Conservation (phyloP, 1,140 invertebrate genomes). For the Scylla paramamosain region DNA sequence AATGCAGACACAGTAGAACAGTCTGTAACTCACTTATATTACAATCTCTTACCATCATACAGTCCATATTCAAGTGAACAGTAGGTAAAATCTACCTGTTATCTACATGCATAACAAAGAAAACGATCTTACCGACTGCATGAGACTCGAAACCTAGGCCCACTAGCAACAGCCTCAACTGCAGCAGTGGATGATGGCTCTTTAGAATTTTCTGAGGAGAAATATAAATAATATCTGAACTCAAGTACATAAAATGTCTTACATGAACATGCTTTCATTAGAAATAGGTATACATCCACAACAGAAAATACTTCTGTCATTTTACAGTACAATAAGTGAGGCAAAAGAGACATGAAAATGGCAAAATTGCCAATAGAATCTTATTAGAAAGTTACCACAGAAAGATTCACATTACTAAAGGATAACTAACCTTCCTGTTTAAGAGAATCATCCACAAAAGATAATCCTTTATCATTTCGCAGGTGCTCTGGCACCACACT, state of each 20-base stretch:
- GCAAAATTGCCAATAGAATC: background rate
- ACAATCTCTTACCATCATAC: too few relatives aligned
- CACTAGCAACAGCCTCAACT: background rate
- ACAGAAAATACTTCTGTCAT: background rate
- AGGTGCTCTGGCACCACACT: constrained; percentile 57
- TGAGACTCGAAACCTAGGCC: constrained; percentile 66
- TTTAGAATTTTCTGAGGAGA: background rate
- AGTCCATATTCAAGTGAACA: too few relatives aligned
- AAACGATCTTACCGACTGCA: constrained; percentile 56
- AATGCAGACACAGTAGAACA: too few relatives aligned
- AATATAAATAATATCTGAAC: background rate
- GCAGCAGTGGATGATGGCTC: background rate
- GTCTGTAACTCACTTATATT: too few relatives aligned
- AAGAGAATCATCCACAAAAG: background rate
- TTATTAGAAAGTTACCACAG: background rate
- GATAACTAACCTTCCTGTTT: background rate
- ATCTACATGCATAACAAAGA: background rate
- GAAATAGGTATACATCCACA: background rate
- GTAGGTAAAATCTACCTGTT: too few relatives aligned
- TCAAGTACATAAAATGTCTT: background rate
- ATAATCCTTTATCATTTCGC: background rate
- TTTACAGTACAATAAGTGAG: background rate
- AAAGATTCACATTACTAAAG: background rate
- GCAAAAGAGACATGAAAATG: background rate
- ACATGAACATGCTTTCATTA: background rate